These are phyloP conservation scores for Leucophenga varia DNA, from an alignment of 1,140 invertebrate species.

Conservation along the genomic window DNA sequence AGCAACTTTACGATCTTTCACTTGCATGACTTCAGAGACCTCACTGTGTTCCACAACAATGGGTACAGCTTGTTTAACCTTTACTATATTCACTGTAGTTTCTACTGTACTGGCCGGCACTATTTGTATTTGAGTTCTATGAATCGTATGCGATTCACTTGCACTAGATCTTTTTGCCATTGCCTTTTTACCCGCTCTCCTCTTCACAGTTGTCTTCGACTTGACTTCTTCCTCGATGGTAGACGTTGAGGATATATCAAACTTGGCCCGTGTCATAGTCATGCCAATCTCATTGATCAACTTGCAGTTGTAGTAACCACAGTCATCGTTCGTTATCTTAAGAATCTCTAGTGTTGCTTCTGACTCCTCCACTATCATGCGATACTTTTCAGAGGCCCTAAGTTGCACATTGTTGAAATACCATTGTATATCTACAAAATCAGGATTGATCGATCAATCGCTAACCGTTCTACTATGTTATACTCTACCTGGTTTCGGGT, in stretches of 20 bases:
- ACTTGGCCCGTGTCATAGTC: conserved; percentile 75
- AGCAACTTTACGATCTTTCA: conserved; percentile 45
- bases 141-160: no score
- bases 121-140: conserved; percentile 37
- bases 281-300: conserved; percentile 79
- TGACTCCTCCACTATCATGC: conserved; percentile 68
- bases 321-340: conserved; percentile 68
- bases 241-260: conserved; percentile 63
- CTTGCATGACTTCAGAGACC: conserved; percentile 54
- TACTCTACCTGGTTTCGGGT: conserved; percentile 76
- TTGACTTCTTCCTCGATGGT: conserved; percentile 49
- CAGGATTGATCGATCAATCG: no score
- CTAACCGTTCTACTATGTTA: no score
- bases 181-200: conserved; percentile 38
- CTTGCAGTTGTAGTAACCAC: conserved; percentile 85
- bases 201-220: conserved; percentile 54
- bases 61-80: conserved; percentile 44
- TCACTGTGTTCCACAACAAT: conserved; percentile 58
- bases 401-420: conserved; percentile 83
- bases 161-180: no score
- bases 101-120: conserved; percentile 41
- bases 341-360: conserved; percentile 72
- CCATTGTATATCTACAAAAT: conserved; percentile 84
- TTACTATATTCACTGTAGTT: conserved; percentile 40
- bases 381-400: conserved; percentile 70